A percentile compares a stretch with the other conserved stretches of the same genome.
Evolutionary conservation across 1,140 invertebrate species (phyloP).

Genomic region (Drosophila baimaii): DNA sequence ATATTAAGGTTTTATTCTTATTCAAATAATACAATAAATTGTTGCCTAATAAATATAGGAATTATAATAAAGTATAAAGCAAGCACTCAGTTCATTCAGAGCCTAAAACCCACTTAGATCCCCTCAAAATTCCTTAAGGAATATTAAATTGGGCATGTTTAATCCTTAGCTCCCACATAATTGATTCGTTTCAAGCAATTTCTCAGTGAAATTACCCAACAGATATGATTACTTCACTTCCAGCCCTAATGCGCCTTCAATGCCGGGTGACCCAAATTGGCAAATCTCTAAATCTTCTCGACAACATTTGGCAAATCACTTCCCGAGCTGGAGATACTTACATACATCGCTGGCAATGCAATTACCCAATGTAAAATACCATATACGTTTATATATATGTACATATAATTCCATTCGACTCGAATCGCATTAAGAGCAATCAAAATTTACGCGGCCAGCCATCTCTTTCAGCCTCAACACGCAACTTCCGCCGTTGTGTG

Average conservation of each 20-base stretch:
- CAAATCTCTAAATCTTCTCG: constrained; percentile 48
- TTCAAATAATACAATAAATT: background rate
- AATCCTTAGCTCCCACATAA: constrained; percentile 5
- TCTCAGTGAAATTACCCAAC: constrained; percentile 22
- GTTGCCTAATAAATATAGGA: too few species aligned
- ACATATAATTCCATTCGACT: constrained; percentile 40
- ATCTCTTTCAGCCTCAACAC: constrained; percentile 51
- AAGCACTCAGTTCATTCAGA: background rate
- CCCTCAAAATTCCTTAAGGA: background rate
- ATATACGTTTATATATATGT: constrained; percentile 17
- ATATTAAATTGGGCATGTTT: constrained; percentile 7
- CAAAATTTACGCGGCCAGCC: constrained; percentile 61
- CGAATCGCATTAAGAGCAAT: constrained; percentile 74
- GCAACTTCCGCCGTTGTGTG: constrained; percentile 74
- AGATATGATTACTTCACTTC: constrained; percentile 29
- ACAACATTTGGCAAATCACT: constrained; percentile 50
- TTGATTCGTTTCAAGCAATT: constrained; percentile 19
- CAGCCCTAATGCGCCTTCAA: constrained; percentile 22
- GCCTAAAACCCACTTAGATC: background rate
- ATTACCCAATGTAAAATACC: constrained; percentile 57
- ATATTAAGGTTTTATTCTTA: background rate
- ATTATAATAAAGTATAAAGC: too few species aligned
- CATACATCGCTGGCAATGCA: constrained; percentile 39
- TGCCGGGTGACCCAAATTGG: constrained; percentile 49
- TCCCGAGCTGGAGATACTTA: constrained; percentile 21